Conservation (phyloP, 2,888 invertebrate genomes). For the Anoncus sp. region DNA sequence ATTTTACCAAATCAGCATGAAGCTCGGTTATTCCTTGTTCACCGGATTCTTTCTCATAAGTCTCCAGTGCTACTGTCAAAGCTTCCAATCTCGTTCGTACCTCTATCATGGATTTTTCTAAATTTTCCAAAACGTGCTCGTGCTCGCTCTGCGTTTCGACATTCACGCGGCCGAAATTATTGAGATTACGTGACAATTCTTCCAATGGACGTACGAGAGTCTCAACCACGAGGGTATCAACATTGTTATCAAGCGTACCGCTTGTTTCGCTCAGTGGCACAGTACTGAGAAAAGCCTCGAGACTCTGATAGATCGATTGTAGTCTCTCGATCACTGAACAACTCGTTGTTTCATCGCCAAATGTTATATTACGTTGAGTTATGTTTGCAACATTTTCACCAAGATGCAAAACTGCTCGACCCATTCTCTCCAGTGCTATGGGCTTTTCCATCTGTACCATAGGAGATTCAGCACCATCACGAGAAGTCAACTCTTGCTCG, state of each 20-base stretch:
- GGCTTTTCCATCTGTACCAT: constrained; percentile 73
- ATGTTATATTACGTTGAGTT: constrained; percentile 21
- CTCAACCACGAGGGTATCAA: constrained; percentile 79
- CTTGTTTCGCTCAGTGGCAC: constrained; percentile 59
- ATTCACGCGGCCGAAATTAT: constrained; percentile 38
- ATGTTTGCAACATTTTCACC: constrained; percentile 58
- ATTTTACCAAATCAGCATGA: constrained; percentile 66
- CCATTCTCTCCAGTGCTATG: constrained; percentile 76
- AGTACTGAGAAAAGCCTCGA: constrained; percentile 62
- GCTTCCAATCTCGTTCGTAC: constrained; percentile 75
- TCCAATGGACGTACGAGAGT: constrained; percentile 77
- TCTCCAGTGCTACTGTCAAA: constrained; percentile 75
- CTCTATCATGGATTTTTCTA: constrained; percentile 73
- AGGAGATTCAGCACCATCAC: constrained; percentile 69
- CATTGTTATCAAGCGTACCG: constrained; percentile 69
- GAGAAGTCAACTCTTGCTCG: constrained; percentile 75
- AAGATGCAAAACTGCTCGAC: constrained; percentile 71
- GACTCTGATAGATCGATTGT: constrained; percentile 61
- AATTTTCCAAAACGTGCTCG: constrained; percentile 49
- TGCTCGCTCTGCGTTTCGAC: constrained; percentile 16
- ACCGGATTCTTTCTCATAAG: constrained; percentile 72
- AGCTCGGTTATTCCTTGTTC: constrained; percentile 69
- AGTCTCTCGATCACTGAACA: constrained; percentile 58
- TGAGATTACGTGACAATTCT: constrained; percentile 69
- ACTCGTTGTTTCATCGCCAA: constrained; percentile 48